Percentiles rank a stretch among this genome's conserved stretches.
Conservation (phyloP, 2,797 vertebrate species). For the Pantherophis vulpinus region DNA sequence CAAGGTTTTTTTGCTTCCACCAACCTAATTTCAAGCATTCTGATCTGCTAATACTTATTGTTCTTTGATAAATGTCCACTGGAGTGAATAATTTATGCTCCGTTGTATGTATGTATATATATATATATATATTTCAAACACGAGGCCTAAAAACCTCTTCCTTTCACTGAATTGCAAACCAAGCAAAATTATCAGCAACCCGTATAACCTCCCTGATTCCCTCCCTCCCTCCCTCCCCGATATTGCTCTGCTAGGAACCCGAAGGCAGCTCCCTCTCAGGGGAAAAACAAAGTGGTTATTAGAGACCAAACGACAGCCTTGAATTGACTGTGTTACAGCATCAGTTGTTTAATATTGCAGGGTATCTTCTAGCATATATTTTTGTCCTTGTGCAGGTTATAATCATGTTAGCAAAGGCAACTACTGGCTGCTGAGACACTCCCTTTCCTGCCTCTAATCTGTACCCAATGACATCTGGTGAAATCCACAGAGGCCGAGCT, state of each 20-base stretch:
- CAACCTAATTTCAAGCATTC: slow-evolving; percentile 39
- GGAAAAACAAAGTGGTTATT: slow-evolving; percentile 13
- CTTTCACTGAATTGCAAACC: slow-evolving; percentile 38
- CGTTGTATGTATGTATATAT: slow-evolving; percentile 60
- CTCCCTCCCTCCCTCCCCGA: not conserved
- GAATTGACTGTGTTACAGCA: not conserved
- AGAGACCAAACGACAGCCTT: slow-evolving; percentile 24
- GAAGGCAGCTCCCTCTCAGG: slow-evolving; percentile 4
- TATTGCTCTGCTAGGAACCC: slow-evolving; percentile 18
- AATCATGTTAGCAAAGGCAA: slow-evolving; percentile 19
- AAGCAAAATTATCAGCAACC: slow-evolving; percentile 28
- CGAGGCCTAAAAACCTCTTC: slow-evolving; percentile 41
- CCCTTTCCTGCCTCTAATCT: slow-evolving; percentile 42
- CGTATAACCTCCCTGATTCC: not conserved
- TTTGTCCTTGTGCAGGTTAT: slow-evolving; percentile 6
- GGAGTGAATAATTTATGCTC: slow-evolving; percentile 64
- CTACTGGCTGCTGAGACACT: slow-evolving; percentile 11
- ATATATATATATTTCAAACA: slow-evolving; percentile 36
- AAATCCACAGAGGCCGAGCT: slow-evolving; percentile 59
- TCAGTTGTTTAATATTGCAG: not conserved
- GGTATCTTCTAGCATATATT: not conserved
- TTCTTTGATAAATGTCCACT: slow-evolving; percentile 48
- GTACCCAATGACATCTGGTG: slow-evolving; percentile 64
- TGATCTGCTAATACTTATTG: slow-evolving; percentile 40
- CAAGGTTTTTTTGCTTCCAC: slow-evolving; percentile 31